phyloP scores from a whole-genome alignment of 2,797 vertebrate species.

The Arremon brunneinucha region DNA sequence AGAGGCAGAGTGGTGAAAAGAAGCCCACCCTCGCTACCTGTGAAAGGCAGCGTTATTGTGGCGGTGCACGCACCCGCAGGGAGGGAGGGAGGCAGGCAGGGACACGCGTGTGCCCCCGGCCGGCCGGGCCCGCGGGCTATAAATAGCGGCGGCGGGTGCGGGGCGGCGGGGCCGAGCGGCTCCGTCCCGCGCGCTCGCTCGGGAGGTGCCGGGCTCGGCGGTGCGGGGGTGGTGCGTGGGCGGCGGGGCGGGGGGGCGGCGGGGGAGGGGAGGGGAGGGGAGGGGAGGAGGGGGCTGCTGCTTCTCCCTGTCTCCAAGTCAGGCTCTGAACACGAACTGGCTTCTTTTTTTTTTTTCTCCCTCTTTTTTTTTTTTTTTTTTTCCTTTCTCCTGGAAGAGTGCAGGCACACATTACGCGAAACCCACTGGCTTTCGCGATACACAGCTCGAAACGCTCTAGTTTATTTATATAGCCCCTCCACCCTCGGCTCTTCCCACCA shows the following conservation, averaged over 20 bases:
- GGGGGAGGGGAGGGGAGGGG: neutral
- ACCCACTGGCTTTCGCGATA: slow-evolving; percentile 72
- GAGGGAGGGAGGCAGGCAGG: neutral
- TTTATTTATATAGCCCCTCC: slow-evolving; percentile 72
- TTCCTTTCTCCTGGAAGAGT: slow-evolving; percentile 68
- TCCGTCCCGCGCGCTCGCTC: neutral
- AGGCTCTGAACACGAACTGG: neutral
- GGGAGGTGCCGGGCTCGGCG: neutral
- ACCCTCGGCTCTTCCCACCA: slow-evolving; percentile 70
- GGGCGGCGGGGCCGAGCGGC: neutral
- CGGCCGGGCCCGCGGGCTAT: slow-evolving; percentile 60
- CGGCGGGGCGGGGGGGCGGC: neutral
- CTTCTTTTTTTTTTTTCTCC: neutral
- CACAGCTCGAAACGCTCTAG: slow-evolving; percentile 71
- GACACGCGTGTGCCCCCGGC: slow-evolving; percentile 31
- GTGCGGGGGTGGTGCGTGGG: neutral
- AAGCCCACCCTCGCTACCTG: neutral
- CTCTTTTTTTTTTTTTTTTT: neutral
- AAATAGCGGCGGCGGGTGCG: slow-evolving; percentile 63
- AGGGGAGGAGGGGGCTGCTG: neutral
- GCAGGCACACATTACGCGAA: slow-evolving; percentile 79
- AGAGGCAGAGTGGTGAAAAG: neutral
- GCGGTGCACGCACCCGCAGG: neutral
- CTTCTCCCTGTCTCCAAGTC: neutral
- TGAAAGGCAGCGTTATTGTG: neutral